Conservation (phyloP, 2,797 vertebrate species). For the Sebastes ruberrimus region DNA sequence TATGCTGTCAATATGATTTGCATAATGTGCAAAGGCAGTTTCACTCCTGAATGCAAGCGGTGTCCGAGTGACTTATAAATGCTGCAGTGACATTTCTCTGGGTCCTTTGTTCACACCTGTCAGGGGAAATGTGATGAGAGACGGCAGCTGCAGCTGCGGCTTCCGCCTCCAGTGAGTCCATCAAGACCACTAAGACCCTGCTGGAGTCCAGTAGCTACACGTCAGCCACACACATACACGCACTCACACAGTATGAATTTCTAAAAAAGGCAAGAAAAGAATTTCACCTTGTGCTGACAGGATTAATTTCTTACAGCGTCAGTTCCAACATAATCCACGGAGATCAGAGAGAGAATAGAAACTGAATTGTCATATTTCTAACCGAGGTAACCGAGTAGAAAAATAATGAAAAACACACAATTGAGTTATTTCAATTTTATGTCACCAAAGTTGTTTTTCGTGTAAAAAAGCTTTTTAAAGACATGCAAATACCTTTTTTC, state of each 20-base stretch:
- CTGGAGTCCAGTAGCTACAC: slow-evolving; percentile 28
- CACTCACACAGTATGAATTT: slow-evolving; percentile 5
- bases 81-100: slow-evolving; percentile 79
- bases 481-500: slow-evolving; percentile 15
- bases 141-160: slow-evolving; percentile 71
- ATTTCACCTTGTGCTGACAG: slow-evolving; percentile 15
- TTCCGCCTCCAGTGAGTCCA: slow-evolving; percentile 54
- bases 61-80: slow-evolving; percentile 68
- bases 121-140: slow-evolving; percentile 68
- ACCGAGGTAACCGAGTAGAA: background rate
- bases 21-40: slow-evolving; percentile 75
- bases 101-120: slow-evolving; percentile 83
- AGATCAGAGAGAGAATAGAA: slow-evolving; percentile 16
- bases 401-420: slow-evolving; percentile 9
- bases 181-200: slow-evolving; percentile 35
- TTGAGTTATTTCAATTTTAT: background rate
- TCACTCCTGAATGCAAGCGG: slow-evolving; percentile 62
- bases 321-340: slow-evolving; percentile 23
- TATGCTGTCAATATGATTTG: slow-evolving; percentile 84
- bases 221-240: background rate
- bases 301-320: slow-evolving; percentile 20
- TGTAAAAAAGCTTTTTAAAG: background rate
- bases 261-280: background rate
- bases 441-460: background rate
- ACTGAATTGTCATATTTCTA: background rate